These are phyloP conservation scores for Loris lydekkerianus DNA, from an alignment of 2,797 vertebrate genomes.

Conservation along the genomic window DNA sequence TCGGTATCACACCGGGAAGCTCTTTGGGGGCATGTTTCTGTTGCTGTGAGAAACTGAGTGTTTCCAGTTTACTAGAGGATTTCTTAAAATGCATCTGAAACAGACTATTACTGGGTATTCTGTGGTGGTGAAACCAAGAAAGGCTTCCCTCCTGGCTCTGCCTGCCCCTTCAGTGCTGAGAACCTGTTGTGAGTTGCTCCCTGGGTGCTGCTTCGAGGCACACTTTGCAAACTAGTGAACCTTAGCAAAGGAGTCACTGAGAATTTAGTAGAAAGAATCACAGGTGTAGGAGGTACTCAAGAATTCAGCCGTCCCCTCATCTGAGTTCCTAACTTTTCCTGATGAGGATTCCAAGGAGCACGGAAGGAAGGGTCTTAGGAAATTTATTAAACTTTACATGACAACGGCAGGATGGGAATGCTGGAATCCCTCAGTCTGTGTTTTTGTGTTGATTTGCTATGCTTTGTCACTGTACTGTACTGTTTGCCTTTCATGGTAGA, in stretches of 20 bases:
- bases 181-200: background rate
- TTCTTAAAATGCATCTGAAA: background rate
- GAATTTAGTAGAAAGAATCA: background rate
- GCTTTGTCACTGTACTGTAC: background rate
- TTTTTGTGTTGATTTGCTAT: background rate
- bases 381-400: background rate
- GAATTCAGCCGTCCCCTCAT: too few relatives aligned
- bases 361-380: background rate
- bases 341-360: background rate
- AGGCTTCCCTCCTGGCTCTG: background rate
- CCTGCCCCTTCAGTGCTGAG: background rate
- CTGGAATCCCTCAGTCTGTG: fast-evolving
- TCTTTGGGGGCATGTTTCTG: background rate
- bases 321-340: background rate
- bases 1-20: background rate
- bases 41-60: background rate
- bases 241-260: too few relatives aligned
- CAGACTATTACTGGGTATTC: background rate
- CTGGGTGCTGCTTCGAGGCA: too few relatives aligned
- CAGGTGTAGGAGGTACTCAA: background rate
- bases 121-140: background rate
- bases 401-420: background rate
- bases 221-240: background rate
- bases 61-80: background rate
- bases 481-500: background rate